Base-by-base conservation (phyloP, 2,888 invertebrate species). In the Lithophane socia region DNA sequence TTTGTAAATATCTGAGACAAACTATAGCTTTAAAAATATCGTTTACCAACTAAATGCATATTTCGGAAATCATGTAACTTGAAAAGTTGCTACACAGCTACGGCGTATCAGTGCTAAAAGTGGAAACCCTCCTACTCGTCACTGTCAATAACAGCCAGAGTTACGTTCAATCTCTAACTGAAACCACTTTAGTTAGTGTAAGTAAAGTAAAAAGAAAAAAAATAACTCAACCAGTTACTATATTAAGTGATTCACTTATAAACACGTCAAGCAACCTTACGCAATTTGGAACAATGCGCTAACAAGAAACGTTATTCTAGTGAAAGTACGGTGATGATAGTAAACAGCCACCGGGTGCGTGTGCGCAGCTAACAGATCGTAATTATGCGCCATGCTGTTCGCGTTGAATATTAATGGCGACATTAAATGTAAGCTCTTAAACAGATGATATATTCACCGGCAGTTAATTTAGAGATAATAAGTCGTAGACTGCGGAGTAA, bases 291-390 rank as follows among this genome's bases (percentile, higher is more conserved):
- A 88, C 87, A 88, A 86, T 83, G 86, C 81, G 78, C 68, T 84
- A 88, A 89, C 87, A 81, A 89, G 81, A 77, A 86, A 79, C 73
- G 82, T 86, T 79, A 78, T 80, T 86, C 70, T 78, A 84, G 88
- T 88, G 89, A 88, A 88, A 88, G 88, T 87, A 42, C 74, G 47
- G 80, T 76, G 84, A 81, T 86, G 88, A 89, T 88, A 84, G 83
- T 67, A 80, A 76, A 80, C 75, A 85, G 84, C 85, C 79, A 83
- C 83, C 77, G 82, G 75, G 78, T 85, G 87, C 82, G 80, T 79
- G 80, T 12, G 80, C 80, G 79, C 77, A 74, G 66, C 75, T 80
- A 84, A 81, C 80, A 84, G 82, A 82, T 77, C 42, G 78, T 87
- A 85, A 87, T 87, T 87, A 87, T 77, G 84, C 83, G 69, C 77